Percentiles rank a stretch among this genome's conserved stretches.
Conservation (phyloP, 2,113 vertebrate genomes). For the Megalops atlanticus region DNA sequence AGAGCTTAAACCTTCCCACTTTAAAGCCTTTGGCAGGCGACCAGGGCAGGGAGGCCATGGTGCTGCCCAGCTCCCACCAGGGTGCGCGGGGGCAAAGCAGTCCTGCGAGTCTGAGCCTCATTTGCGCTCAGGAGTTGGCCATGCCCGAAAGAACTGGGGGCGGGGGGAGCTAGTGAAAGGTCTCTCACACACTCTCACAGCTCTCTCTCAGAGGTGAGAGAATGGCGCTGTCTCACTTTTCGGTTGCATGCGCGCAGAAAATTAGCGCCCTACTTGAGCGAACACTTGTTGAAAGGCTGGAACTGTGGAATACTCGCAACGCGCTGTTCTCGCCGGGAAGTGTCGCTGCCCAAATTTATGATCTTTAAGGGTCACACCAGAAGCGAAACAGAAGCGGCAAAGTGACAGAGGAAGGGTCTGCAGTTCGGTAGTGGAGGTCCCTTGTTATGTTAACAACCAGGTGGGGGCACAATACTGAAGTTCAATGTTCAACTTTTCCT, state of each 20-base stretch:
- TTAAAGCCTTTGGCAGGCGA: not conserved
- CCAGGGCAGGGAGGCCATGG: not conserved
- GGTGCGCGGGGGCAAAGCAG: not conserved
- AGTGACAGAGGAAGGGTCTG: not conserved
- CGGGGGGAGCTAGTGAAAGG: not conserved
- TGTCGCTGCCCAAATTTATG: too few species aligned
- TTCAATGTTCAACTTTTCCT: too few species aligned
- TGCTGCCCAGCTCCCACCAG: not conserved
- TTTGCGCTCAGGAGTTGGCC: not conserved
- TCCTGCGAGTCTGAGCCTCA: not conserved
- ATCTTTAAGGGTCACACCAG: not conserved
- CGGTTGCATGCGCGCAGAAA: not conserved
- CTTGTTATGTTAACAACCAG: too few species aligned
- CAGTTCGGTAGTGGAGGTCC: too few species aligned
- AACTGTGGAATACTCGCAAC: too few species aligned
- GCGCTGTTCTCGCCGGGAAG: too few species aligned
- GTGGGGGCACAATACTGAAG: too few species aligned
- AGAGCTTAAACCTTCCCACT: not conserved
- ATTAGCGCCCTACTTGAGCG: not conserved
- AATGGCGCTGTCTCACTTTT: not conserved
- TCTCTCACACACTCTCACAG: not conserved
- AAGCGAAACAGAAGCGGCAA: not conserved
- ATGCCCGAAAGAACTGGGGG: not conserved
- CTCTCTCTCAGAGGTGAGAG: not conserved
- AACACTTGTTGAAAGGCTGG: too few species aligned